Evolutionary conservation across 2,113 vertebrate species (phyloP), one percentile per base, ranked within the genome.

Genomic region (Pseudopipra pipra): DNA sequence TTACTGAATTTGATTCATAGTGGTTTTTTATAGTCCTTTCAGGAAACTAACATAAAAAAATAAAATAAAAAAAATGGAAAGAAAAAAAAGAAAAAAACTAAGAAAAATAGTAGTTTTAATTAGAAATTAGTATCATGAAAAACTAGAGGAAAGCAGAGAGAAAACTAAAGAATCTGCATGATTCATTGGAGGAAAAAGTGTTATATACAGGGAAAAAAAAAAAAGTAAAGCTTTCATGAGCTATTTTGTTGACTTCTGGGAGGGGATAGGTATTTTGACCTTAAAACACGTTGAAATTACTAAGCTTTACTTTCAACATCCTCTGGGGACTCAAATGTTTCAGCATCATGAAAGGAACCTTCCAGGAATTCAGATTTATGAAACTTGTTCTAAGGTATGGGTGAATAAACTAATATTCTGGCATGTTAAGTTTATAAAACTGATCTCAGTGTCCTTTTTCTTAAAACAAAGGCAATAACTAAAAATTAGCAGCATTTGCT

Each of bases 361-460:
- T 67, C 81, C 67, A 93, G 49, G 18, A 87, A 92, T 89, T 92
- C 41, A 90, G 77, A 96, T 97, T 93, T 93, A 89, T 95, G 77
- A 74, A 91, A 85, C n/a, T 61, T 65, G 1, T 76, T 70, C 18
- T 61, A 91, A 85, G n/a, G 12, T 56, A 59, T 35, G 52, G 43
- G 35, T 5, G 12, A 51, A 87, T 70, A 93, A 71, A 22, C 23
- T 92, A 73, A 63, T 89, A 87, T 72, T 89, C 90, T 92, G 58
- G 14, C 3, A 3, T 43, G 19, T 28, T 93, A 55, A n/a, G 8
- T 82, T 78, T 72, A 70, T 87, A 77, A 90, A 90, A 71, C 35
- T 90, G n/a, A 79, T 82, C 33, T 74, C 18, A 24, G 9, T 52
- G 49, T 67, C 74, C 24, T 73, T 90, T 66, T 75, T 79, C 11